Evolutionary conservation across 2,888 invertebrate genomes (phyloP), one percentile per base, ranked within the genome.

Genomic region (Oithona nana): DNA sequence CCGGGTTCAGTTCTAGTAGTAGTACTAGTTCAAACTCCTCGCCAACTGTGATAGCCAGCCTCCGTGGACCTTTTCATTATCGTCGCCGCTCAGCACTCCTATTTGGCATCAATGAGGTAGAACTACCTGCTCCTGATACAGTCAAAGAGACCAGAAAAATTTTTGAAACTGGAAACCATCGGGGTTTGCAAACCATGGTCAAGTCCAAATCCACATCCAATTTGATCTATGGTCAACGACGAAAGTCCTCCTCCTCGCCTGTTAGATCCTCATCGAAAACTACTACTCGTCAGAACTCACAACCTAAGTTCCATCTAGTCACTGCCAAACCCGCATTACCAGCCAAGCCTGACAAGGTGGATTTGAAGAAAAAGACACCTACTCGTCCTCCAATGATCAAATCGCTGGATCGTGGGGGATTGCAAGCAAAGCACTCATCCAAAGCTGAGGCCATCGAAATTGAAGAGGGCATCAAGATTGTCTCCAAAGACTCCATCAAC

Each of bases 81-180:
- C 59, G 31, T 22, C 1, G 26, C 3, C 48, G 48, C 11, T 20
- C 59, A 4, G 49, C 48, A 6, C 26, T 59, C 2, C 48, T 59
- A 16, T 59, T 59, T 24, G 59, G 59, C 11, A 49, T 59, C 16
- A 28, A 31, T n/a, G 59, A 59, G 20, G 80, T 81, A 16, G 88
- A 88, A 69, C 78, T 88, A 57, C 92, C 92, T 1, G 89, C 90
- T 22, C 84, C 84, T 1, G 90, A 92, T 76, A 81, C 89, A 67
- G 92, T 92, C 64, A 86, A 86, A 69, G 83, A 87, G 65, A 84
- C 88, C 16, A 79, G 88, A 65, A 81, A 83, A 70, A 83, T 88
- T 70, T 92, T 90, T 74, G 90, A 92, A 72, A 78, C 64, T 76
- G 79, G 28, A 71, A 75, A 65, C 26, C 16, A 22, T 8, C 22